A percentile compares a stretch with the other conserved stretches of the same genome.
Conservation (phyloP, 1,140 invertebrate species). For the Drosophila insularis region DNA sequence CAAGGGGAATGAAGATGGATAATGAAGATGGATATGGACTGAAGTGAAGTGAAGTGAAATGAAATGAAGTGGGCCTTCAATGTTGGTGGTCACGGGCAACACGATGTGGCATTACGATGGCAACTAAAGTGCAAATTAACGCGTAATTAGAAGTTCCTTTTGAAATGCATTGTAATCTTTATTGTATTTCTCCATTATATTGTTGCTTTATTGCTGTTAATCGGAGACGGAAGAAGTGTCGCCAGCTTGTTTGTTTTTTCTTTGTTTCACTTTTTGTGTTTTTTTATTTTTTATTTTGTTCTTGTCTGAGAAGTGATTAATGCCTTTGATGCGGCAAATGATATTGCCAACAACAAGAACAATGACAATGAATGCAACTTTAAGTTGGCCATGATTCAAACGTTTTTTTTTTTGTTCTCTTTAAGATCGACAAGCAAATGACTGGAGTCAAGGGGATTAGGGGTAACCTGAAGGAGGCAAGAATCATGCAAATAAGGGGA, state of each 20-base stretch:
- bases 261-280: conserved; percentile 33
- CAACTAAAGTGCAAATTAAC: conserved; percentile 70
- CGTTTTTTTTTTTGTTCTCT: neutral
- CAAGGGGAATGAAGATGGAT: too few relatives aligned
- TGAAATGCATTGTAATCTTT: conserved; percentile 62
- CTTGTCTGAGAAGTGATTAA: conserved; percentile 61
- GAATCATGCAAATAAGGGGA: conserved; percentile 8
- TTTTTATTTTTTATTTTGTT: conserved; percentile 26
- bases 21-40: neutral
- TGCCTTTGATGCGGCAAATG: conserved; percentile 59
- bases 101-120: neutral
- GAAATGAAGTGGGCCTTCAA: conserved; percentile 7
- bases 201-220: neutral
- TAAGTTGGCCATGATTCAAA: conserved; percentile 4
- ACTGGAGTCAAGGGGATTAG: neutral
- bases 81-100: conserved; percentile 16
- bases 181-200: conserved; percentile 38
- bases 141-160: conserved; percentile 74
- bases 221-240: conserved; percentile 60
- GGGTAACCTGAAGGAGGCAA: too few relatives aligned
- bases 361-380: neutral
- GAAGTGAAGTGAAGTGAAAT: neutral
- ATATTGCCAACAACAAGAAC: conserved; percentile 25
- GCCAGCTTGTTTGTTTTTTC: conserved; percentile 51
- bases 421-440: conserved; percentile 15